Evolutionary conservation across 1,140 invertebrate species (phyloP).

Genomic region (Potamilus streckersoni): DNA sequence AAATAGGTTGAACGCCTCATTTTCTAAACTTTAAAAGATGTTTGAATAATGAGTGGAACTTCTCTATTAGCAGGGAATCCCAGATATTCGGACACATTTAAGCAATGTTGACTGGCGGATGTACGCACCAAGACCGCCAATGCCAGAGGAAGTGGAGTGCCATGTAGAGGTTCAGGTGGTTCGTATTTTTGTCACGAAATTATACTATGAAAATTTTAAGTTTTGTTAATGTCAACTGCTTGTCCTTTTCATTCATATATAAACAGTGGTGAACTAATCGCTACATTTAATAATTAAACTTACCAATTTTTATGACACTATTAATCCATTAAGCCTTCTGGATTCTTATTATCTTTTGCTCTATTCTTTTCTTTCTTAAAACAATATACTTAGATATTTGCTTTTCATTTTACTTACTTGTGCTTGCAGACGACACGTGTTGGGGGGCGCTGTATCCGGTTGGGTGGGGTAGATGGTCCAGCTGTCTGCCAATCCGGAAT

Average conservation of each 20-base stretch:
- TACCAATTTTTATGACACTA: not conserved
- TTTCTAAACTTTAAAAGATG: too few species aligned
- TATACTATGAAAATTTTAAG: not conserved
- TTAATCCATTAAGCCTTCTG: not conserved
- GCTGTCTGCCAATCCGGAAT: conserved; percentile 26
- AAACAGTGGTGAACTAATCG: not conserved
- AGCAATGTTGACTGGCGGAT: not conserved
- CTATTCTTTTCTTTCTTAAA: too few species aligned
- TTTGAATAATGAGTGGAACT: too few species aligned
- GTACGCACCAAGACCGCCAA: not conserved
- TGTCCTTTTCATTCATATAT: not conserved
- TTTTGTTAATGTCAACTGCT: not conserved
- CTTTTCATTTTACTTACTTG: not conserved
- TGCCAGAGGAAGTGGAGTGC: conserved; percentile 7
- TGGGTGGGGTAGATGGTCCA: conserved; percentile 3
- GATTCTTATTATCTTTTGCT: too few species aligned
- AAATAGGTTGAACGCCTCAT: too few species aligned
- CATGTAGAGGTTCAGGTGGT: conserved; percentile 20
- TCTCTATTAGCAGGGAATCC: too few species aligned
- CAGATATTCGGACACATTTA: too few species aligned
- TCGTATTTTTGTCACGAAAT: not conserved
- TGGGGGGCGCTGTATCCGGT: conserved; percentile 18
- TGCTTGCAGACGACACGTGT: conserved; percentile 6
- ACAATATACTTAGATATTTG: too few species aligned
- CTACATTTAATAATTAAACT: not conserved